These are phyloP conservation scores for Leptura quadrifasciata DNA, from an alignment of 2,888 invertebrate species.

Conservation along the genomic window DNA sequence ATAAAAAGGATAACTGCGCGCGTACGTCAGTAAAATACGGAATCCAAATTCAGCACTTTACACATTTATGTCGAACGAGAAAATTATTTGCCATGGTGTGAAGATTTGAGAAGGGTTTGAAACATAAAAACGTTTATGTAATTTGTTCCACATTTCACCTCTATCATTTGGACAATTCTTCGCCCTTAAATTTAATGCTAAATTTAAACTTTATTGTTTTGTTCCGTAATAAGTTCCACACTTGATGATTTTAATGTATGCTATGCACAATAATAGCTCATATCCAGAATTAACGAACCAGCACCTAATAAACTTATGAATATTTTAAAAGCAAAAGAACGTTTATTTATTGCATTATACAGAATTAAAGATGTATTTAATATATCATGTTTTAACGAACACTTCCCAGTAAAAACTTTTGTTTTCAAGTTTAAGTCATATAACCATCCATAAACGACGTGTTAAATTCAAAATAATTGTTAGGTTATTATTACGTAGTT, in stretches of 20 bases:
- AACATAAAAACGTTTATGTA: slow-evolving; percentile 20
- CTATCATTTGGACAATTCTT: neutral
- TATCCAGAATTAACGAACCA: neutral
- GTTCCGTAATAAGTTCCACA: neutral
- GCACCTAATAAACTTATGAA: neutral
- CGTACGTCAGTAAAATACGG: too few relatives aligned
- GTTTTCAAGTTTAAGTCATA: too few relatives aligned
- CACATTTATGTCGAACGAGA: neutral
- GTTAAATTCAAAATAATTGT: too few relatives aligned
- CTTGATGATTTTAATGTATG: neutral
- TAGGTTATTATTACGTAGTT: too few relatives aligned
- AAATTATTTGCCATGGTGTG: slow-evolving; percentile 12
- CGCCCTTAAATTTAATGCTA: slow-evolving; percentile 1
- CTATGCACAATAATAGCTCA: neutral
- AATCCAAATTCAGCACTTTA: neutral
- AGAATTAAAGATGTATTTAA: neutral
- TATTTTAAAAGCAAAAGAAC: neutral
- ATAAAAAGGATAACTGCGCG: too few relatives aligned
- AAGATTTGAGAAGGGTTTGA: slow-evolving; percentile 22
- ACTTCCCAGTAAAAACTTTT: too few relatives aligned
- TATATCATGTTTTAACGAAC: neutral
- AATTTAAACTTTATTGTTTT: slow-evolving; percentile 10
- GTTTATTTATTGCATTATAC: neutral
- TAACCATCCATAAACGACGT: too few relatives aligned
- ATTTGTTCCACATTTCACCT: slow-evolving; percentile 8